Conservation (phyloP, 2,888 invertebrate genomes). For the Drosophila macrospina region DNA sequence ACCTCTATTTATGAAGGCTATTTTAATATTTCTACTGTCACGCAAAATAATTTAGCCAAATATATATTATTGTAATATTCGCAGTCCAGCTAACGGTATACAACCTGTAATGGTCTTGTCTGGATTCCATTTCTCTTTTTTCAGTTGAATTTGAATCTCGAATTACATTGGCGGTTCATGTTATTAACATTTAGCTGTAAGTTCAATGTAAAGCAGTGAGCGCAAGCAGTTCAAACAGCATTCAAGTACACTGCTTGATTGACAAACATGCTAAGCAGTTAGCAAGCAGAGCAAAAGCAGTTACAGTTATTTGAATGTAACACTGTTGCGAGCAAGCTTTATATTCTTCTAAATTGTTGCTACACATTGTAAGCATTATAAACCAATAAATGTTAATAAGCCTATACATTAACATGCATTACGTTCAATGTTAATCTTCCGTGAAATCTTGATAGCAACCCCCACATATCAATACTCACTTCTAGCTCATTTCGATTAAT, state of each 20-base stretch:
- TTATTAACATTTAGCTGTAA: conserved; percentile 12
- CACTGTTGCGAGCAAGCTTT: not conserved
- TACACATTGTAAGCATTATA: not conserved
- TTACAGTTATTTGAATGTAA: conserved; percentile 6
- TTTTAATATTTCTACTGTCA: not conserved
- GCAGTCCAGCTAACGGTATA: not conserved
- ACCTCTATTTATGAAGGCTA: conserved; percentile 3
- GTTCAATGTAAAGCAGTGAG: conserved; percentile 2
- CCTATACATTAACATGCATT: not conserved
- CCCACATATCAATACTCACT: not conserved
- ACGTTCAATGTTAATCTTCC: conserved; percentile 8
- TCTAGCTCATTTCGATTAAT: conserved; percentile 36
- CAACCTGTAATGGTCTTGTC: not conserved
- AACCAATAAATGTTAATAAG: conserved; percentile 5
- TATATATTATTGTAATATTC: not conserved
- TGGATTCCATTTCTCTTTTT: not conserved
- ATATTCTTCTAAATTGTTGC: not conserved
- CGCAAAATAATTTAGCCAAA: not conserved
- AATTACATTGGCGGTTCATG: not conserved
- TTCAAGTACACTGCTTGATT: conserved; percentile 3
- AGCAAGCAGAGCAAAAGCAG: not conserved
- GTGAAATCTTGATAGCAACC: not conserved
- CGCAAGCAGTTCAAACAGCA: conserved; percentile 2
- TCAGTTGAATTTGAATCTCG: not conserved
- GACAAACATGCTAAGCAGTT: not conserved